Evolutionary conservation across 2,113 vertebrate species (phyloP).

Genomic region (Mustelus asterias): DNA sequence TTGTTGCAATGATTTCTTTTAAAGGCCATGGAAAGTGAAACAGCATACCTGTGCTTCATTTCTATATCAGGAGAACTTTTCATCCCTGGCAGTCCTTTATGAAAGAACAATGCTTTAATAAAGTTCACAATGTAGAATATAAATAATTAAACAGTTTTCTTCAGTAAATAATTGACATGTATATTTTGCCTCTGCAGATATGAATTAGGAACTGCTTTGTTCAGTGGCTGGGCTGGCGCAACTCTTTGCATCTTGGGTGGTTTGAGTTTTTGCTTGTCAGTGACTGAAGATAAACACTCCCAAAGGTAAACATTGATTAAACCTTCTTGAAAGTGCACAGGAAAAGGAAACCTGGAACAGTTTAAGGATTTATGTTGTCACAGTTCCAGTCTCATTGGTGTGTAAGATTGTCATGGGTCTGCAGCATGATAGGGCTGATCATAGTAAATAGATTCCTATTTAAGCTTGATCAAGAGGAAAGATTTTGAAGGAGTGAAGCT

Average conservation of each 20-base stretch:
- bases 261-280: slow-evolving; percentile 67
- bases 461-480: neutral
- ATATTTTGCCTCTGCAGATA: slow-evolving; percentile 60
- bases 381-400: neutral
- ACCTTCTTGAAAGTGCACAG: neutral
- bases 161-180: slow-evolving; percentile 1
- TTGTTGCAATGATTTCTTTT: neutral
- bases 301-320: neutral
- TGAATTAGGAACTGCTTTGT: slow-evolving; percentile 86
- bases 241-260: slow-evolving; percentile 78
- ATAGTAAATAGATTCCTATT: neutral
- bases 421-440: neutral
- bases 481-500: neutral
- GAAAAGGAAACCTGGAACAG: neutral
- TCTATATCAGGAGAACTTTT: neutral
- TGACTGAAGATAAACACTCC: neutral
- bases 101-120: neutral
- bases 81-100: neutral
- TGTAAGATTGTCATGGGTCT: neutral
- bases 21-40: neutral
- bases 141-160: neutral
- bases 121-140: neutral
- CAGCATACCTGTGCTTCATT: neutral
- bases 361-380: neutral
- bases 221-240: slow-evolving; percentile 87